phyloP scores from a whole-genome alignment of 2,797 vertebrate species.

The Distichodus sexfasciatus region DNA sequence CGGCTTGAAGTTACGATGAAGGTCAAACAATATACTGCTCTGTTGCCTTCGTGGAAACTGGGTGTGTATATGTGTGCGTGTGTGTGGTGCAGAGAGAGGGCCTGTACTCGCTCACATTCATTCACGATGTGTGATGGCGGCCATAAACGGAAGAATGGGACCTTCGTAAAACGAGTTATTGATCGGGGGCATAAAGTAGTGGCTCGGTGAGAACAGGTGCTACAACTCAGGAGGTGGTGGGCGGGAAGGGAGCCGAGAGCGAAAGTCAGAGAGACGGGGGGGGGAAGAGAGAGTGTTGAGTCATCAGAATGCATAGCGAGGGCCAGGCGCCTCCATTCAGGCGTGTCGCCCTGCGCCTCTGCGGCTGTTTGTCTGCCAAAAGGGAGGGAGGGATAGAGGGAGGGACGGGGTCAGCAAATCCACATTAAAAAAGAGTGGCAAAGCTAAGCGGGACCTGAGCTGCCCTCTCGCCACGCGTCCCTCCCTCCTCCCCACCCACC shows the following conservation, averaged over 20 bases:
- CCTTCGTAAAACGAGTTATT: background rate
- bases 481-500: constrained; percentile 52
- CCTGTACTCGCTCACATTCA: background rate
- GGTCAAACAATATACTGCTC: background rate
- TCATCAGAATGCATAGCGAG: constrained; percentile 36
- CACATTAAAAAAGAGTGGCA: constrained; percentile 13
- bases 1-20: background rate
- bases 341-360: constrained; percentile 5
- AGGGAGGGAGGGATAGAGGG: too few relatives aligned
- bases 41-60: constrained; percentile 1
- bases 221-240: constrained; percentile 1
- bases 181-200: constrained; percentile 8
- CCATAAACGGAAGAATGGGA: constrained; percentile 17
- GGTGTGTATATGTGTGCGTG: background rate
- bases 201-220: constrained; percentile 7
- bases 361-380: background rate
- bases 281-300: constrained; percentile 9
- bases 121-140: background rate
- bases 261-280: background rate
- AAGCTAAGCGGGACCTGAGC: constrained; percentile 52
- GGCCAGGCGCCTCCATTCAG: constrained; percentile 33
- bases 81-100: background rate
- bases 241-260: background rate
- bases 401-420: constrained; percentile 27
- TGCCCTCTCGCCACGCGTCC: constrained; percentile 32